Evolutionary conservation across 2,888 invertebrate genomes (phyloP), one percentile per base, ranked within the genome.

Genomic region (Chrysolina americana): DNA sequence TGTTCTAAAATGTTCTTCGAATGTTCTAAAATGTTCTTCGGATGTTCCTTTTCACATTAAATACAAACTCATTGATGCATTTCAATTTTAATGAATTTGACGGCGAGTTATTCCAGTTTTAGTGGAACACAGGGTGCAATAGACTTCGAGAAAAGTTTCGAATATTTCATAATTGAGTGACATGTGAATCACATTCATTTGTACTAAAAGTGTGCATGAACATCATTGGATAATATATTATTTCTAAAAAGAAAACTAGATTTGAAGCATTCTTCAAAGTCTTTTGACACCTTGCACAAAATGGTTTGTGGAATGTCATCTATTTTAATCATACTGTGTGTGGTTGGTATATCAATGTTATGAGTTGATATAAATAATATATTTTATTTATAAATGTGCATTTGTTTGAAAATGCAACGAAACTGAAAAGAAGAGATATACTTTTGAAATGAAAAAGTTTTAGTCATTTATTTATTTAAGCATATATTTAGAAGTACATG

Each of bases 341-440:
- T 89, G 89, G 88, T 88, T 85, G 86, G 87, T 88, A 88, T 88
- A 88, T 89, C 88, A 88, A 88, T 88, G 86, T 88, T 88, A 86
- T 87, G 86, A 87, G 87, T 89, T 89, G 88, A 88, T 88, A 86
- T 85, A 79, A 71, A 78, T 74, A 59, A 71, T 53, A 76, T 73
- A 76, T 80, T 79, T 74, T 78, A 80, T 77, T 81, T 82, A 80
- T 82, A 81, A 78, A 83, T 85, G 84, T 85, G 88, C 88, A 88
- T 88, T 88, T 88, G 88, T 88, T 88, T 88, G 88, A 88, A 87
- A 88, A 88, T 88, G 88, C 88, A 87, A 82, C 77, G 73, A 75
- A 72, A 74, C 71, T 72, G 69, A 72, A 68, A 63, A 56, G 53
- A 73, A 36, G 17, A 66, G 23, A 59, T 28, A 70, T 65, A 56